phyloP scores from a whole-genome alignment of 2,113 vertebrate species.

The Glaucidium brasilianum region DNA sequence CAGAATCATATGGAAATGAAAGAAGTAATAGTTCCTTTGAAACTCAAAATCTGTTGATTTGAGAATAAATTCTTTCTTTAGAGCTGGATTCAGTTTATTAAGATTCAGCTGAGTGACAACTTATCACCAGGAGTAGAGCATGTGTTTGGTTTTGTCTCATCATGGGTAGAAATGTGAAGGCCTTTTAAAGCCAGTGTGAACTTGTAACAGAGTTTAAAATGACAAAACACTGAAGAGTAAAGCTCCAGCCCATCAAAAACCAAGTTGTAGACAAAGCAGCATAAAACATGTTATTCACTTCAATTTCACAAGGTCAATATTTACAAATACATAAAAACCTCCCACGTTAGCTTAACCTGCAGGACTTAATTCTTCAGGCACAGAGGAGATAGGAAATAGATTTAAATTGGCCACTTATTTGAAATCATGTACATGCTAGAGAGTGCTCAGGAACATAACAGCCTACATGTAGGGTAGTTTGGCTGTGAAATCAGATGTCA shows the following conservation, averaged over 20 bases:
- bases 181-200: not conserved
- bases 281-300: not conserved
- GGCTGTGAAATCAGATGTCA: not conserved
- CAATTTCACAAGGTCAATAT: not conserved
- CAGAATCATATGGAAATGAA: not conserved
- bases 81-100: not conserved
- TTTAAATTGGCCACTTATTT: not conserved
- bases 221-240: not conserved
- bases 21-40: not conserved
- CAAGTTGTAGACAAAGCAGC: not conserved
- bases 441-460: not conserved
- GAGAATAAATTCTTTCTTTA: not conserved
- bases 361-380: not conserved
- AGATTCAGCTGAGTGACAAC: not conserved
- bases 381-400: not conserved
- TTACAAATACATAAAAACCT: not conserved
- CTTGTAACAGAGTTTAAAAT: not conserved
- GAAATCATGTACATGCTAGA: not conserved
- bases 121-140: not conserved
- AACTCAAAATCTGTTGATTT: not conserved
- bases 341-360: not conserved
- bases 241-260: not conserved
- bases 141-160: not conserved
- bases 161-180: not conserved
- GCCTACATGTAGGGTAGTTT: rapidly evolving